These are phyloP conservation scores for Scolanthus callimorphus DNA, from an alignment of 92 coral and sea anemone species.

Conservation along the genomic window DNA sequence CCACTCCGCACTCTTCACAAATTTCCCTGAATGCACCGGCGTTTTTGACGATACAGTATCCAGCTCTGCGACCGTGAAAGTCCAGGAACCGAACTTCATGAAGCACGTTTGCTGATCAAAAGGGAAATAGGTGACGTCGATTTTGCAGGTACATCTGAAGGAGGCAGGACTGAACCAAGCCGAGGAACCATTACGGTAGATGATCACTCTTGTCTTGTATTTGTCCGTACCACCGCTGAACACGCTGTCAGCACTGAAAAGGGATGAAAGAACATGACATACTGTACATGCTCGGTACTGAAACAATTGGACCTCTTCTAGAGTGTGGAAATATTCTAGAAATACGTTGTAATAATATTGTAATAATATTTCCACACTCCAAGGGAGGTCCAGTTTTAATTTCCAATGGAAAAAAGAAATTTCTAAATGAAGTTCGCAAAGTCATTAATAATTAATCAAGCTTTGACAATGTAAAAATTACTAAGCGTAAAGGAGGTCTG, in stretches of 20 bases:
- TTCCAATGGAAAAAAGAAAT: no score
- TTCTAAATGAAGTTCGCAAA: no score
- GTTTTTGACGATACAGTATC: conserved; percentile 49
- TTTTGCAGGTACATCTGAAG: conserved; percentile 81
- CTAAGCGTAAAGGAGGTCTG: no score
- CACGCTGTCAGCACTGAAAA: conserved; percentile 74
- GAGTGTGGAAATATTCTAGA: no score
- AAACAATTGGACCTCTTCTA: no score
- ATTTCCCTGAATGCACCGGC: conserved; percentile 55
- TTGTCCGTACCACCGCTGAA: conserved; percentile 88
- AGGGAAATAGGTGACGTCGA: conserved; percentile 81
- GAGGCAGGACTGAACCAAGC: conserved; percentile 89
- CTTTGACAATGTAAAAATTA: no score
- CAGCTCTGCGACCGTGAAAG: conserved; percentile 66
- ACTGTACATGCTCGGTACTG: no score
- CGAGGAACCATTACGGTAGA: conserved; percentile 48
- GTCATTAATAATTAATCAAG: no score
- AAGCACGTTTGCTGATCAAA: conserved; percentile 81
- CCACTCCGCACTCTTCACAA: conserved; percentile 84
- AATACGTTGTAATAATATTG: no score
- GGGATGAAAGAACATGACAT: no score
- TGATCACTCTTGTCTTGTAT: conserved; percentile 84
- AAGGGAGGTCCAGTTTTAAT: no score
- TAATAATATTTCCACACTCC: no score
- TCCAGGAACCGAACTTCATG: conserved; percentile 95